Evolutionary conservation across 2,888 invertebrate species (phyloP), one percentile per base, ranked within the genome.

Genomic region (Chalcosyrphus nemorum): DNA sequence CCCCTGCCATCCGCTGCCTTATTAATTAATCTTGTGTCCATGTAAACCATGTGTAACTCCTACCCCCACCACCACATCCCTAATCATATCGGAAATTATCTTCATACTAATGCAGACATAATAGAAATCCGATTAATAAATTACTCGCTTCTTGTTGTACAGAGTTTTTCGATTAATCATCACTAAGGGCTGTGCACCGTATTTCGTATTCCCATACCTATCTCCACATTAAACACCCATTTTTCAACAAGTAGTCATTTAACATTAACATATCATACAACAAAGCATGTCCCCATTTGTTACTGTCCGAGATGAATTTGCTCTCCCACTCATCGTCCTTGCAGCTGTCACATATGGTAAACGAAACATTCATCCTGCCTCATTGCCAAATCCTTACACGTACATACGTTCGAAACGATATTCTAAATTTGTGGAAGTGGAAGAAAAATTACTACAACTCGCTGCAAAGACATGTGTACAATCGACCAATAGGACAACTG

Each of bases 101-200:
- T 59, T 11, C 35, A 21, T 24, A 47, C 6, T 17, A 47, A 35
- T 57, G 19, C 21, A 11, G 15, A 7, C 43, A n/a, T 15, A 52
- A 68, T 13, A 24, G 4, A n/a, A 29, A 38, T 59, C 43, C n/a
- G 43, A 65, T 65, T 56, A 56, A 56, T 43, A 63, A 52, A 63
- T 72, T 52, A 43, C 50, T 9, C n/a, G 5, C 35, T 24, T 0
- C n/a, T n/a, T 13, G 15, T 3, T 43, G 13, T 35, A 35, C 35
- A 43, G 29, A 45, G 17, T 24, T 27, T 71, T 57, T 47, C 71
- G 59, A 82, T 77, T 72, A 72, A 77, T 82, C 81, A 72, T 54
- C 29, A 19, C n/a, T 52, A 76, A 70, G 76, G 70, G 29, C 56
- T 41, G 47, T 17, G 13, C 66, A 32, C 45, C 38, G 4, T 24